phyloP scores from a whole-genome alignment of 2,113 vertebrate species.

The Aptenodytes forsteri region DNA sequence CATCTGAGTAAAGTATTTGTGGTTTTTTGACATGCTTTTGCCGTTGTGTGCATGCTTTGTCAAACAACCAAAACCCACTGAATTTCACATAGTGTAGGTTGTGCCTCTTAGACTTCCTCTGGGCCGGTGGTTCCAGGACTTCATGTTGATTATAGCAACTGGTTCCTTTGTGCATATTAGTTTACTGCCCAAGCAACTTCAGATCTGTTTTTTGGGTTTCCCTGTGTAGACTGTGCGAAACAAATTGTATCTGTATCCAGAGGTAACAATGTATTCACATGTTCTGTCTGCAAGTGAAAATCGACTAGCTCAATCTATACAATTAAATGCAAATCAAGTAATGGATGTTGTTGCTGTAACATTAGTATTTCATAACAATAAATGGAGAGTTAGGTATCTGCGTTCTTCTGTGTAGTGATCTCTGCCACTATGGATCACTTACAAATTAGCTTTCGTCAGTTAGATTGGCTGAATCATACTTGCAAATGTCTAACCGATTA shows the following conservation, averaged over 20 bases:
- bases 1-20: background rate
- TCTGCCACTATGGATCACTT: background rate
- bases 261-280: background rate
- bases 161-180: background rate
- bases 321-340: background rate
- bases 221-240: background rate
- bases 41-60: background rate
- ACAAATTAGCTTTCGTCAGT: background rate
- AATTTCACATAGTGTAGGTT: background rate
- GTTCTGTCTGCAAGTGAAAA: background rate
- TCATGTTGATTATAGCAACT: background rate
- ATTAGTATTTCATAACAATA: background rate
- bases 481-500: background rate
- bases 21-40: background rate
- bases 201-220: background rate
- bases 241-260: background rate
- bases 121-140: background rate
- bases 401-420: background rate
- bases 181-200: background rate
- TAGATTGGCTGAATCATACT: background rate
- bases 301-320: background rate
- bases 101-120: background rate
- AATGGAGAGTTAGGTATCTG: background rate
- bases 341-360: background rate
- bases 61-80: background rate